Conservation (phyloP, 1,140 invertebrate genomes). For the Dendroctonus valens region DNA sequence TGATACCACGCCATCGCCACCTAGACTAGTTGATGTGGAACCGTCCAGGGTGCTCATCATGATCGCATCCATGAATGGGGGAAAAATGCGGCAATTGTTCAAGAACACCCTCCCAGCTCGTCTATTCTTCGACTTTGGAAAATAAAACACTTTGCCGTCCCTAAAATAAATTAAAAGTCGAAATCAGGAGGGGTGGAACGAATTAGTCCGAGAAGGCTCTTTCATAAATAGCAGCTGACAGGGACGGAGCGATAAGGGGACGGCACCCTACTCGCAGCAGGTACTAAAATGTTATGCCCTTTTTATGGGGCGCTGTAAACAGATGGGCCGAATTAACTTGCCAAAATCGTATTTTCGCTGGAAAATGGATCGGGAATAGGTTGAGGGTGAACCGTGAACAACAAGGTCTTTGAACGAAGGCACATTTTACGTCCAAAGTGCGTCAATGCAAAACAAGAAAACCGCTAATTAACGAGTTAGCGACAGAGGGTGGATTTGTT, state of each 20-base stretch:
- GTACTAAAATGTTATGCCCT: slow-evolving; percentile 18
- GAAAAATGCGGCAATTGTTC: too few relatives aligned
- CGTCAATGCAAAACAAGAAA: too few relatives aligned
- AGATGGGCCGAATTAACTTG: slow-evolving; percentile 7
- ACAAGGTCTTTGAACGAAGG: too few relatives aligned
- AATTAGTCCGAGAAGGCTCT: slow-evolving; percentile 15
- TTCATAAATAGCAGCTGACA: slow-evolving; percentile 19
- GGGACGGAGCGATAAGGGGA: slow-evolving; percentile 5
- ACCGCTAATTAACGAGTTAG: too few relatives aligned
- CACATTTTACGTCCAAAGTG: too few relatives aligned
- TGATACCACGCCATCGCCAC: too few relatives aligned
- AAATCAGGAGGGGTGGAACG: slow-evolving; percentile 6
- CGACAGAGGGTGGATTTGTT: too few relatives aligned
- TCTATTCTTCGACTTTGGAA: not conserved
- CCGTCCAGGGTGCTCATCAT: too few relatives aligned
- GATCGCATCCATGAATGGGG: too few relatives aligned
- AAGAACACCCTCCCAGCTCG: not conserved
- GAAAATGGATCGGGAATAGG: too few relatives aligned
- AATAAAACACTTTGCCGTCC: slow-evolving; percentile 4
- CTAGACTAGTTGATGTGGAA: too few relatives aligned
- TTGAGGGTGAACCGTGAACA: too few relatives aligned
- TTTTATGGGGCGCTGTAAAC: slow-evolving; percentile 11
- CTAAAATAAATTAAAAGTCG: slow-evolving; percentile 18
- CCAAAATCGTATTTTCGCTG: not conserved
- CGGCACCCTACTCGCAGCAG: slow-evolving; percentile 10